Evolutionary conservation across 1,140 invertebrate species (phyloP), one percentile per base, ranked within the genome.

Genomic region (Brachystomella parvula): DNA sequence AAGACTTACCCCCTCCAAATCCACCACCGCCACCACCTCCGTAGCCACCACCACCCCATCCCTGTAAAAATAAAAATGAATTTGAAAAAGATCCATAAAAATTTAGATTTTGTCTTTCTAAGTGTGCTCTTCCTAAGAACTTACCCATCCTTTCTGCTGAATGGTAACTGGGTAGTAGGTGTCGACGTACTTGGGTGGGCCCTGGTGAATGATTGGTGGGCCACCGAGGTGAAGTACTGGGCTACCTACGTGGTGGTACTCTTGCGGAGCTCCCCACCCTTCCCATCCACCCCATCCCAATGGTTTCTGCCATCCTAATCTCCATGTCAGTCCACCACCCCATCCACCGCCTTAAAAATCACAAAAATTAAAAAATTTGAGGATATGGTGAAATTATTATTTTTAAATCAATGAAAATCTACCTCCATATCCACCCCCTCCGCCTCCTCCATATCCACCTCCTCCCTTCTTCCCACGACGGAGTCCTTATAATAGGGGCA

Each of bases 361-460:
- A 29, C 9, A 17, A 24, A 26, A 24, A 39, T 61, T 32, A 60
- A 24, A 60, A 60, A 19, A 53, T 24, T 6, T 6, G 21, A 53
- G 31, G 21, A 3, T 53, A 24, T 28, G 31, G 17, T 2, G 6
- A 49, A 63, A 49, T 32, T 49, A 24, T 30, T 47, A n/a, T 9
- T 3, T 9, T 3, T 2, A 26, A 49, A 19, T 49, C 2, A 44
- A 17, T 32, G n/a, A 59, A 47, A n/a, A 29, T 21, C 30, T 39
- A 60, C 49, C 44, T 58, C 57, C 29, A 9, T 39, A 64, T 29
- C n/a, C 19, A 17, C 65, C 31, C 2, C 58, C 19, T 21, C 58
- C 58, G 21, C 58, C 58, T 39, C 61, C 61, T 56, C 59, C 60
- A 19, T 28, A 39, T 59, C 56, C 39, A 47, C 66, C 66, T 3